phyloP scores from a whole-genome alignment of 2,888 invertebrate species.

The Zygogramma bicolorata region DNA sequence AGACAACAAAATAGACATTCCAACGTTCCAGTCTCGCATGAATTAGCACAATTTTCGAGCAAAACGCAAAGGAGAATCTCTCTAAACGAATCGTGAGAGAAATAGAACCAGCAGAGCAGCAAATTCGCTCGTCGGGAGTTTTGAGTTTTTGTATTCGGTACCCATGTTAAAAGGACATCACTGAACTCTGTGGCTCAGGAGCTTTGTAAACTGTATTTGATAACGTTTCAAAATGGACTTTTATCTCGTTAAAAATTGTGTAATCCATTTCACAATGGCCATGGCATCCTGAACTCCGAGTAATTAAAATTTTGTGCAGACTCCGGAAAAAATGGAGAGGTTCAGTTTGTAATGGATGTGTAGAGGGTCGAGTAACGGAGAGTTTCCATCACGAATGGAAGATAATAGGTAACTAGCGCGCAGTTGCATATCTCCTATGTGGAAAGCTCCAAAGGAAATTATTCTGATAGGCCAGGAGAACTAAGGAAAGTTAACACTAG shows the following conservation, averaged over 20 bases:
- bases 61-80: conserved; percentile 46
- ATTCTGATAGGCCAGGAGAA: no score
- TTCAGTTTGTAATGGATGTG: conserved; percentile 29
- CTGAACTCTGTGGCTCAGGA: conserved; percentile 51
- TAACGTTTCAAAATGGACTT: conserved; percentile 59
- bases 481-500: no score
- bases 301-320: conserved; percentile 47
- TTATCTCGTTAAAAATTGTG: conserved; percentile 61
- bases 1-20: no score
- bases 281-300: conserved; percentile 39
- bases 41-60: conserved; percentile 51
- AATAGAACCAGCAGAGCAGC: conserved; percentile 53
- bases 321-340: conserved; percentile 37
- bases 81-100: conserved; percentile 47
- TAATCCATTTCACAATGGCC: conserved; percentile 52
- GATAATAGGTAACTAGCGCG: background rate
- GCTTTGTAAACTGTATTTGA: conserved; percentile 61
- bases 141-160: conserved; percentile 54
- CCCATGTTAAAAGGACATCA: conserved; percentile 59
- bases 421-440: background rate
- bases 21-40: no score
- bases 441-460: background rate
- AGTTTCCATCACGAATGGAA: background rate
- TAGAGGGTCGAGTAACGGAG: conserved; percentile 18
- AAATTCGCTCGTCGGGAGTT: conserved; percentile 53